These are phyloP conservation scores for Philonicus albiceps DNA, from an alignment of 2,888 invertebrate species.

Conservation along the genomic window DNA sequence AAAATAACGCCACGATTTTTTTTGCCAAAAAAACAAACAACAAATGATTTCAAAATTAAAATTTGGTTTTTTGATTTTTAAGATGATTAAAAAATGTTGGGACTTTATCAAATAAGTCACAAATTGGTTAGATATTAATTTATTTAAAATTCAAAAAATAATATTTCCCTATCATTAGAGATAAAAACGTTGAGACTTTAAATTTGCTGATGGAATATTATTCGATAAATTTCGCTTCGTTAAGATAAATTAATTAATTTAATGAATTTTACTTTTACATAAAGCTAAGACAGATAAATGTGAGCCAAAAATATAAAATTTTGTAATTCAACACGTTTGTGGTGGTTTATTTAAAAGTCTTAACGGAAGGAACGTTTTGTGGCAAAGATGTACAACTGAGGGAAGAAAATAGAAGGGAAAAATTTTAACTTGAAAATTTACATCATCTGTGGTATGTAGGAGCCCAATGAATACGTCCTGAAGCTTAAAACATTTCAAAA, in stretches of 20 bases:
- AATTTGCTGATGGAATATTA: too few species aligned
- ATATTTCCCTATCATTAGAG: too few species aligned
- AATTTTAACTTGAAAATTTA: not conserved
- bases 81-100: too few species aligned
- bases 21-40: too few species aligned
- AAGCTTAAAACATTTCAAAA: conserved; percentile 8
- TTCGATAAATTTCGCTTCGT: too few species aligned
- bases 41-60: too few species aligned
- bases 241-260: not conserved
- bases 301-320: not conserved
- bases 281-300: not conserved
- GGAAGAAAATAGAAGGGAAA: not conserved
- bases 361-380: not conserved
- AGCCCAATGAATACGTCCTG: not conserved
- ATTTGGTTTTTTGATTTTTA: too few species aligned
- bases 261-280: not conserved
- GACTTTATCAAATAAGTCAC: too few species aligned
- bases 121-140: too few species aligned
- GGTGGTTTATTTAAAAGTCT: not conserved
- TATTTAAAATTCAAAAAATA: too few species aligned
- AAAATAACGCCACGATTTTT: too few species aligned
- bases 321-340: not conserved
- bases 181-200: too few species aligned
- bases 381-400: not conserved
- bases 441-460: not conserved